These are phyloP conservation scores for Catostylus mosaicus DNA, from an alignment of 30 jellyfish, hydroid and myxozoan species.

Conservation along the genomic window DNA sequence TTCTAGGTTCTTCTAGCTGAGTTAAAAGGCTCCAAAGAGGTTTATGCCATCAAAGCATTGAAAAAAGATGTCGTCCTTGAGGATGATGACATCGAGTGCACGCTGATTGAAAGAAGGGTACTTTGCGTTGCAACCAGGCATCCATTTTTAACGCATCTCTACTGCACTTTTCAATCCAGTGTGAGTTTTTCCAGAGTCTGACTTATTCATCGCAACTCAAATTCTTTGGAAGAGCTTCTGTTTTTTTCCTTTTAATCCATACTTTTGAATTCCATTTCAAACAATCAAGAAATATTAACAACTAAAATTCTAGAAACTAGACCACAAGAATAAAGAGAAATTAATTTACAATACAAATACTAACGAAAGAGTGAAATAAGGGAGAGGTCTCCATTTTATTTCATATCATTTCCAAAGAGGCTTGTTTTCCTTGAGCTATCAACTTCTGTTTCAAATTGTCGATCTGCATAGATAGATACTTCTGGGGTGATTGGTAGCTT, in stretches of 20 bases:
- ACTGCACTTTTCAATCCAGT: conserved; percentile 92
- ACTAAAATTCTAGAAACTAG: no score
- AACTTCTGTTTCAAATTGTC: no score
- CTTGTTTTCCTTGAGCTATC: no score
- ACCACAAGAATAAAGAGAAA: no score
- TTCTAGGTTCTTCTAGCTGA: conserved; percentile 92
- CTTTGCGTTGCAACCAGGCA: conserved; percentile 94
- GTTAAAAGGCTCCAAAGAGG: conserved; percentile 81
- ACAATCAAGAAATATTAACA: no score
- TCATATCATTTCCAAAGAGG: no score
- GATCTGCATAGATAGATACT: no score
- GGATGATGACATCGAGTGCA: conserved; percentile 99
- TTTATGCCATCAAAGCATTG: conserved; percentile 93
- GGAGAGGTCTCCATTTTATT: no score
- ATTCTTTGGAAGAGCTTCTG: neutral
- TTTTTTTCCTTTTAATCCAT: neutral
- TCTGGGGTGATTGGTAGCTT: no score
- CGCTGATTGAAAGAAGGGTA: conserved; percentile 94
- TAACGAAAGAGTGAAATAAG: no score
- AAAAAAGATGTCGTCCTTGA: conserved; percentile 97
- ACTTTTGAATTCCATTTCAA: neutral
- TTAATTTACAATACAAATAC: no score
- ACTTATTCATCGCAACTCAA: neutral
- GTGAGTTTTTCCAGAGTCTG: conserved; percentile 33
- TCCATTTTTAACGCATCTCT: conserved; percentile 94